A percentile compares a stretch with the other conserved stretches of the same genome.
Evolutionary conservation across 2,797 vertebrate genomes (phyloP).

Genomic region (Ataeniobius toweri): DNA sequence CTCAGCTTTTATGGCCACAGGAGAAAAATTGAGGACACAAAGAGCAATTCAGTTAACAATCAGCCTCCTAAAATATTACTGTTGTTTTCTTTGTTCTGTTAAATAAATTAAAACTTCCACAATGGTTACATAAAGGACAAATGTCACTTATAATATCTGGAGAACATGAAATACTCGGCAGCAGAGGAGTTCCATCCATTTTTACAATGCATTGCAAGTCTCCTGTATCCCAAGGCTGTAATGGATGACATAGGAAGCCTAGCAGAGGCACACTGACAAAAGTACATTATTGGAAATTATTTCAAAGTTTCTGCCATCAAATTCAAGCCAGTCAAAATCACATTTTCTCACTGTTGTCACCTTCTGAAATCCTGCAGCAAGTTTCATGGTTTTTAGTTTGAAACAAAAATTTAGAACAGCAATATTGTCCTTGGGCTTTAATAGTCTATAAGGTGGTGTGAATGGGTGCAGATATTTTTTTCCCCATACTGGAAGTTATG

Average conservation of each 20-base stretch:
- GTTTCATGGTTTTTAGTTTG: constrained; percentile 73
- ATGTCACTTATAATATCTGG: constrained; percentile 31
- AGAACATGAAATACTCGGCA: constrained; percentile 24
- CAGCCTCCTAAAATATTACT: constrained; percentile 3
- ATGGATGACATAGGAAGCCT: constrained; percentile 50
- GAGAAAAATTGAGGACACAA: constrained; percentile 2
- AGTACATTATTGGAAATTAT: constrained; percentile 63
- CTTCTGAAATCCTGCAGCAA: constrained; percentile 64
- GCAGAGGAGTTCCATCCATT: constrained; percentile 19
- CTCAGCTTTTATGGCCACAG: constrained; percentile 22
- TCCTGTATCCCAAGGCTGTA: constrained; percentile 39
- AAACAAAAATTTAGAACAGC: constrained; percentile 84
- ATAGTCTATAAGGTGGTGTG: constrained; percentile 77
- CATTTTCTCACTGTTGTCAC: constrained; percentile 69
- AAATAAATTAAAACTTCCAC: neutral
- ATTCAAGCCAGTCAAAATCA: constrained; percentile 50
- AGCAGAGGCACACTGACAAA: constrained; percentile 57
- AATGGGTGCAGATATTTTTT: constrained; percentile 79
- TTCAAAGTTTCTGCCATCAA: constrained; percentile 51
- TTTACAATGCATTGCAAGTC: constrained; percentile 41
- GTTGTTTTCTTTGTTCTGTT: neutral
- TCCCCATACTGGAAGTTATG: constrained; percentile 81
- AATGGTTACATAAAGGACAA: neutral
- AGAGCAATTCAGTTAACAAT: neutral
- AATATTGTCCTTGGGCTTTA: constrained; percentile 84